These are phyloP conservation scores for Pogonocherus hispidulus DNA, from an alignment of 2,888 invertebrate genomes.

Conservation along the genomic window DNA sequence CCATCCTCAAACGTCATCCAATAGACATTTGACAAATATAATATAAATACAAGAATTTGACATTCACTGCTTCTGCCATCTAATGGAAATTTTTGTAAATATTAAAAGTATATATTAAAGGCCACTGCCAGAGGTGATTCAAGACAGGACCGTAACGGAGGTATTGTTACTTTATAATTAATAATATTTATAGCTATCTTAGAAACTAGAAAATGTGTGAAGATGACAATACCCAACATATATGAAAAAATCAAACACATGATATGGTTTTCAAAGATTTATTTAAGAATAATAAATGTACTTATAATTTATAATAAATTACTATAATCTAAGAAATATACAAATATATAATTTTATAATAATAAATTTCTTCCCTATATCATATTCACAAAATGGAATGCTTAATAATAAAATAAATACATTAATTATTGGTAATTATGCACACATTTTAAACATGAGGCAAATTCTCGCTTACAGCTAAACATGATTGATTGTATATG, in stretches of 20 bases:
- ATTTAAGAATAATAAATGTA: conserved; percentile 31
- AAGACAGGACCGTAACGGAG: too few relatives aligned
- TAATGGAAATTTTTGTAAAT: too few relatives aligned
- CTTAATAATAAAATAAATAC: conserved; percentile 34
- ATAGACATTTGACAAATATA: conserved; percentile 36
- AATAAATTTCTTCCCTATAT: conserved; percentile 30
- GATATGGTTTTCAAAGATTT: conserved; percentile 22
- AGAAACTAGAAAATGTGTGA: too few relatives aligned
- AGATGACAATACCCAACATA: neutral
- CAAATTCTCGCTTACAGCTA: conserved; percentile 28
- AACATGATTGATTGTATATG: conserved; percentile 41
- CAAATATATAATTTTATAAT: conserved; percentile 46
- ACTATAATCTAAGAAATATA: conserved; percentile 41
- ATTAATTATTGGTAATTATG: conserved; percentile 23
- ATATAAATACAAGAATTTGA: conserved; percentile 16
- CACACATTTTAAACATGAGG: conserved; percentile 29
- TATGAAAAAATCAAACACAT: neutral
- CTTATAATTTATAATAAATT: conserved; percentile 33
- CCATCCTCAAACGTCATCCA: conserved; percentile 45
- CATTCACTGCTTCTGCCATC: neutral
- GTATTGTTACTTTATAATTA: too few relatives aligned
- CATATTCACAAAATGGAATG: conserved; percentile 39
- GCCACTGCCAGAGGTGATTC: too few relatives aligned
- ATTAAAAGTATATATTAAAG: too few relatives aligned
- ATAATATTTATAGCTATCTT: too few relatives aligned